Evolutionary conservation across 2,113 vertebrate genomes (phyloP).

Genomic region (Campylomormyrus numenius): DNA sequence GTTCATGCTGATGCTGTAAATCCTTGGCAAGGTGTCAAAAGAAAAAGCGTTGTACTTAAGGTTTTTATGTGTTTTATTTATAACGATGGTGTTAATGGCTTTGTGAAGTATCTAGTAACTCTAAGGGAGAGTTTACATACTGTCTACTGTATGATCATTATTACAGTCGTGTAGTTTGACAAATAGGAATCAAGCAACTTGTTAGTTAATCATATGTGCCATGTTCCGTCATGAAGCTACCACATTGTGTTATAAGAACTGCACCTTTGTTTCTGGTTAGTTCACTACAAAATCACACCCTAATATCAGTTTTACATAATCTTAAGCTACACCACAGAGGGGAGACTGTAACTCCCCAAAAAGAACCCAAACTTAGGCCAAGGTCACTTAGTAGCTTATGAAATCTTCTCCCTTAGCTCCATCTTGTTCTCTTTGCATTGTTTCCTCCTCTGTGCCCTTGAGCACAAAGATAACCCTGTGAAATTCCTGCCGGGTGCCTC

Average conservation of each 20-base stretch:
- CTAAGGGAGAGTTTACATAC: not conserved
- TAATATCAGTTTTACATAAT: not conserved
- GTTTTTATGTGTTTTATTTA: not conserved
- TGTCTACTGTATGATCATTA: not conserved
- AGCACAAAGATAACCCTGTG: slow-evolving; percentile 62
- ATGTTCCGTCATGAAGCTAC: not conserved
- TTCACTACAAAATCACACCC: not conserved
- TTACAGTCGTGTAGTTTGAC: not conserved
- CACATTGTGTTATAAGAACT: not conserved
- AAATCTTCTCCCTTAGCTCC: slow-evolving; percentile 35
- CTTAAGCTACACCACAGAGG: not conserved
- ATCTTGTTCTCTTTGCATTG: slow-evolving; percentile 47
- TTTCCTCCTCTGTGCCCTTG: slow-evolving; percentile 40
- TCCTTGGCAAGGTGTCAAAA: not conserved
- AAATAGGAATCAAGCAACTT: not conserved
- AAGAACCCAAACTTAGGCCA: slow-evolving; percentile 30
- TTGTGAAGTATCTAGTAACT: not conserved
- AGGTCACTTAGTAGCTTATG: slow-evolving; percentile 38
- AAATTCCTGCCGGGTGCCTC: slow-evolving; percentile 48
- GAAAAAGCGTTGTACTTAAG: not conserved
- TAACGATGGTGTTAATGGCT: not conserved
- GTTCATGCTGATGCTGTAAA: not conserved
- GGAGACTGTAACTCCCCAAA: not conserved
- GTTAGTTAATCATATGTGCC: not conserved
- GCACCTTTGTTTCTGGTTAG: not conserved